Evolutionary conservation across 2,888 invertebrate genomes (phyloP).

Genomic region (Andrena bicolor): DNA sequence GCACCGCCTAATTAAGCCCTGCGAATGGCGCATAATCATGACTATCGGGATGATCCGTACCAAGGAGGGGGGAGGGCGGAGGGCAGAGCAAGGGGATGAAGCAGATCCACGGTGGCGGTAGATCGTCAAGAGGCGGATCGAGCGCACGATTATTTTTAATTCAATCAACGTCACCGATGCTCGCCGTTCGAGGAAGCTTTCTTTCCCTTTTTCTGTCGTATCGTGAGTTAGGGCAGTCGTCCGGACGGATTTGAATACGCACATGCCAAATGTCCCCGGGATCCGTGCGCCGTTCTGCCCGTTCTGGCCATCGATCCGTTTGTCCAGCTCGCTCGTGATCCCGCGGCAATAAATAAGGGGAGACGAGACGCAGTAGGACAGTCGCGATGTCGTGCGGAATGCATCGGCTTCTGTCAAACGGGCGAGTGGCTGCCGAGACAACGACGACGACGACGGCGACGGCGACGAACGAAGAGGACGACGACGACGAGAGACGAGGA

Average conservation of each 20-base stretch:
- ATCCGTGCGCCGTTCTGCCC: slow-evolving; percentile 59
- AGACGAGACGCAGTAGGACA: slow-evolving; percentile 80
- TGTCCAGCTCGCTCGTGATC: slow-evolving; percentile 76
- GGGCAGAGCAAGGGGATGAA: neutral
- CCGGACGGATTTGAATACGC: slow-evolving; percentile 81
- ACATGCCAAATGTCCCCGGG: slow-evolving; percentile 79
- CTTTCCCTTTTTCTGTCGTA: slow-evolving; percentile 61
- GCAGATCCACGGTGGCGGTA: slow-evolving; percentile 34
- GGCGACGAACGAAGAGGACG: neutral
- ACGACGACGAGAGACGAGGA: slow-evolving; percentile 16
- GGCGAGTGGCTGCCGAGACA: slow-evolving; percentile 60
- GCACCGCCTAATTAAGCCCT: slow-evolving; percentile 63
- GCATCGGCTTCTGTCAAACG: slow-evolving; percentile 84
- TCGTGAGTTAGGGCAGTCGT: slow-evolving; percentile 71
- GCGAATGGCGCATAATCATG: slow-evolving; percentile 66
- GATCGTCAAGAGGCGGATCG: slow-evolving; percentile 53
- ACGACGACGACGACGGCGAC: slow-evolving; percentile 41
- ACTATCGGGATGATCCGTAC: slow-evolving; percentile 65
- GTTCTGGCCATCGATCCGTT: slow-evolving; percentile 74
- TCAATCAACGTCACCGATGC: slow-evolving; percentile 76
- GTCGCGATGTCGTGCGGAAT: slow-evolving; percentile 82
- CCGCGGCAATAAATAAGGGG: slow-evolving; percentile 82
- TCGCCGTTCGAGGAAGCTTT: slow-evolving; percentile 38
- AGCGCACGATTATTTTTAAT: slow-evolving; percentile 77
- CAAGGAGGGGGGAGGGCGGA: neutral